Evolutionary conservation across 2,888 invertebrate genomes (phyloP), one percentile per base, ranked within the genome.

Genomic region (Piscicola geometra): DNA sequence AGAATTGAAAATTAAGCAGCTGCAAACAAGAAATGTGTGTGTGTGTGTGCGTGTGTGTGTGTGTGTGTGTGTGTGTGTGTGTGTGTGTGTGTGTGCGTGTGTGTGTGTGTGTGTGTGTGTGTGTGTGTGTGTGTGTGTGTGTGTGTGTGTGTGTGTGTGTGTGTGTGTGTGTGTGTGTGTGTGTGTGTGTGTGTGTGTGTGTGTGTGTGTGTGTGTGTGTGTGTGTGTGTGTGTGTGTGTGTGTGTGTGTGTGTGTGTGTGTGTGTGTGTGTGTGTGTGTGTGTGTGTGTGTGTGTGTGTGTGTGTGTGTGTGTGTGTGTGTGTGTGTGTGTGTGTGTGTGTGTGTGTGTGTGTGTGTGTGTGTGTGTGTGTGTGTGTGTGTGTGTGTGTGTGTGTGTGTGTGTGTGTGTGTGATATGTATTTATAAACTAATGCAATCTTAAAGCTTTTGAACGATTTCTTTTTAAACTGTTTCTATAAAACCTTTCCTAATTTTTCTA

Each of bases 191-290:
- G 64, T 64, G 30, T 64, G 64, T 64, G 64, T 64, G 64, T 64
- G 64, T 30, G 64, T 64, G 64, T 64, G 64, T 64, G 64, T 64
- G 64, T 64, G 64, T 64, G 64, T 64, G n/a, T 64, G 64, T 64
- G n/a, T 64, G 64, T 64, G n/a, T 64, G 64, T 64, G 30, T 64
- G 64, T 21, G 30, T 64, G 64, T 64, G 30, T 64, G 64, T 64
- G 30, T 64, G 64, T 64, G 30, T 64, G 25, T 64, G 30, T 64
- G 30, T 64, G n/a, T n/a, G 25, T 28, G 30, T n/a, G 64, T 64
- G n/a, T 64, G n/a, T 64, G 64, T 28, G 30, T 64, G 64, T 28
- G n/a, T 64, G 5, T 64, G 25, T 64, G 64, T 64, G 64, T 64
- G 30, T 64, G 64, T n/a, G 64, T 64, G 64, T n/a, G 21, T 64